Conservation (phyloP, 1,140 invertebrate species). For the Drosophila nigrodunni region DNA sequence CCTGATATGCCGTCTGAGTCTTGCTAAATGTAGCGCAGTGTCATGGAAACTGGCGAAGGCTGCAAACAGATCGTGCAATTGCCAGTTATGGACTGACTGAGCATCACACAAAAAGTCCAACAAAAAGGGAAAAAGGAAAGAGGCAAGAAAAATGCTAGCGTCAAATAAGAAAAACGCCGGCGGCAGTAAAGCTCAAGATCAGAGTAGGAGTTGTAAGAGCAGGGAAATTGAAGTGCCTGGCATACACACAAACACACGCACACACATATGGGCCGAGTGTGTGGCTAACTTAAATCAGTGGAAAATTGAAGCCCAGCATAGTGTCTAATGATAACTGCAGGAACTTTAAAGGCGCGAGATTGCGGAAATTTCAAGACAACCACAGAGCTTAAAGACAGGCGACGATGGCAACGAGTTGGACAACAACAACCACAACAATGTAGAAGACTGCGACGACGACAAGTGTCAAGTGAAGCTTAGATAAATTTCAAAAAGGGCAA, state of each 20-base stretch:
- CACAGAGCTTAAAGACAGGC: constrained; percentile 17
- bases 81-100: constrained; percentile 60
- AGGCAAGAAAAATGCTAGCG: constrained; percentile 52
- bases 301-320: constrained; percentile 73
- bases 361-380: constrained; percentile 69
- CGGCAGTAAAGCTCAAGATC: constrained; percentile 28
- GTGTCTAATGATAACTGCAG: constrained; percentile 79
- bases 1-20: constrained; percentile 36
- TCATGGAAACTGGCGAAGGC: constrained; percentile 33
- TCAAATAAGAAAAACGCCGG: constrained; percentile 67
- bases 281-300: constrained; percentile 66
- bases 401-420: constrained; percentile 34
- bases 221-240: not conserved
- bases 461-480: constrained; percentile 81
- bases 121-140: constrained; percentile 39
- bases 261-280: constrained; percentile 49
- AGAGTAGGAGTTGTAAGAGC: not conserved
- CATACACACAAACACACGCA: not conserved
- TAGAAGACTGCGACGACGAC: constrained; percentile 60
- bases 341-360: constrained; percentile 79
- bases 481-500: constrained; percentile 83
- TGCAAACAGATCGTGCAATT: constrained; percentile 71
- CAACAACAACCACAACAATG: constrained; percentile 17
- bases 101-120: constrained; percentile 21
- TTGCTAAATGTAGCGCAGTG: constrained; percentile 21